phyloP scores from a whole-genome alignment of 2,113 vertebrate genomes.

The Thunnus maccoyii region DNA sequence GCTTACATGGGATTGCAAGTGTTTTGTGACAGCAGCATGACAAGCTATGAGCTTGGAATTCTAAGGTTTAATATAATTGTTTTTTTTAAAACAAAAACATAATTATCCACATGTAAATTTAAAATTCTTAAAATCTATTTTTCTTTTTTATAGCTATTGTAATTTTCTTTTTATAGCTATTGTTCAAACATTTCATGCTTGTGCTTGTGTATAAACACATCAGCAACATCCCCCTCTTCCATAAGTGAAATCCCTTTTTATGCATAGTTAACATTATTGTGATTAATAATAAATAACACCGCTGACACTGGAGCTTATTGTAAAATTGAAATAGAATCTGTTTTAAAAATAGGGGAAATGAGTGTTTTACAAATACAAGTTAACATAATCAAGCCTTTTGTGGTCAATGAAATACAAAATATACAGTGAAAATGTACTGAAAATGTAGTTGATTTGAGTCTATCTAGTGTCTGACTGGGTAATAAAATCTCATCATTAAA shows the following conservation, averaged over 20 bases:
- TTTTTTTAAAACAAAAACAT: background rate
- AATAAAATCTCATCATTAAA: slow-evolving; percentile 19
- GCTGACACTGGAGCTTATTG: background rate
- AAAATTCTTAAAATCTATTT: no score
- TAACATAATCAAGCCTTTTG: background rate
- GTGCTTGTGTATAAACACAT: background rate
- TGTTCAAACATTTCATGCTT: no score
- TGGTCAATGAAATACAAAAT: slow-evolving; percentile 42
- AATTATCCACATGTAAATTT: background rate
- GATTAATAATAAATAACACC: background rate
- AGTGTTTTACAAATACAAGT: background rate
- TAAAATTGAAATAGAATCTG: background rate
- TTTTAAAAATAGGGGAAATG: background rate
- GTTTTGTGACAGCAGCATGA: background rate
- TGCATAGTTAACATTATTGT: background rate
- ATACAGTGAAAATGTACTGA: no score
- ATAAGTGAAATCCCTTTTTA: background rate
- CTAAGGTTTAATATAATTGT: background rate
- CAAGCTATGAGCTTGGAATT: background rate
- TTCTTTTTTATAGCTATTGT: no score
- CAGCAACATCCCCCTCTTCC: background rate
- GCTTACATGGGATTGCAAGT: background rate
- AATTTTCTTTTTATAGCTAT: no score
- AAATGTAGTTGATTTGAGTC: slow-evolving; percentile 15
- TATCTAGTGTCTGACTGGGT: background rate